These are phyloP conservation scores for Thecophora atra DNA, from an alignment of 2,888 invertebrate genomes.

Conservation along the genomic window DNA sequence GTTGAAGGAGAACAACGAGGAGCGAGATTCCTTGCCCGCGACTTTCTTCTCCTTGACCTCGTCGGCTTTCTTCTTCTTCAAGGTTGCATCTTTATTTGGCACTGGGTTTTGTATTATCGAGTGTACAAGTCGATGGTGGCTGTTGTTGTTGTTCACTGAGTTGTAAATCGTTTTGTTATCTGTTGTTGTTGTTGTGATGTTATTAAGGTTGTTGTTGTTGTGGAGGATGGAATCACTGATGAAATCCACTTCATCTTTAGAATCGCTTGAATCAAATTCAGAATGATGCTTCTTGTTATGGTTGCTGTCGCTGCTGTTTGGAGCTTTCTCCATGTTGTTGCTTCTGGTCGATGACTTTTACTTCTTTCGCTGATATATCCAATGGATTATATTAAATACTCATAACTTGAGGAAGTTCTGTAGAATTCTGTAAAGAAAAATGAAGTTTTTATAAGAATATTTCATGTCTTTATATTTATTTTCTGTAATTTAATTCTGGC, in stretches of 20 bases:
- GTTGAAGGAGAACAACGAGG: slow-evolving; percentile 52
- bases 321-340: slow-evolving; percentile 27
- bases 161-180: slow-evolving; percentile 19
- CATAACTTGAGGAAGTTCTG: no score
- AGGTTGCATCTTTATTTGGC: slow-evolving; percentile 13
- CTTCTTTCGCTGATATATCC: slow-evolving; percentile 14
- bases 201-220: slow-evolving; percentile 51
- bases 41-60: slow-evolving; percentile 38
- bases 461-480: no score
- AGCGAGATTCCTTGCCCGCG: slow-evolving; percentile 48
- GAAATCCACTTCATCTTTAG: slow-evolving; percentile 64
- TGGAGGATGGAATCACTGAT: slow-evolving; percentile 50
- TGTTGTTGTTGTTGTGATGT: slow-evolving; percentile 43
- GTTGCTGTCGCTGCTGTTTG: slow-evolving; percentile 18
- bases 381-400: slow-evolving; percentile 21
- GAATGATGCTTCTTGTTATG: not conserved
- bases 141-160: slow-evolving; percentile 48
- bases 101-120: slow-evolving; percentile 22
- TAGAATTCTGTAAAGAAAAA: no score
- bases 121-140: slow-evolving; percentile 42
- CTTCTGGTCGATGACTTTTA: not conserved
- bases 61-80: slow-evolving; percentile 15
- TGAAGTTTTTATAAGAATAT: no score
- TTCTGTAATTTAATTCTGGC: no score
- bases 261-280: slow-evolving; percentile 28